phyloP scores from a whole-genome alignment of 64 coral and sea anemone species.

The Stylophora pistillata region DNA sequence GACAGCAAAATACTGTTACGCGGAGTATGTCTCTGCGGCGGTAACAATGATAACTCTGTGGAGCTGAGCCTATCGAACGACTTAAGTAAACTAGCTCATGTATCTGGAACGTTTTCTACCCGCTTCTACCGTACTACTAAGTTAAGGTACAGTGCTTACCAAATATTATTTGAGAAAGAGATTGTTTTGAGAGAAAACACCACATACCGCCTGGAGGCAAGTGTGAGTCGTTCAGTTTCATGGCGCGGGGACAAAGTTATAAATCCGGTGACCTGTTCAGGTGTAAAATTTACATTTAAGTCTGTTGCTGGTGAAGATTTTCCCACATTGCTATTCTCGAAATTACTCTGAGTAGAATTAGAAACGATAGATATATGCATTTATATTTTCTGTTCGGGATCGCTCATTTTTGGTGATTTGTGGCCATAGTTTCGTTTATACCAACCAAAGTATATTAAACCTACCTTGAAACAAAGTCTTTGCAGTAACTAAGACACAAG shows the following conservation, averaged over 20 bases:
- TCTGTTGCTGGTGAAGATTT: neutral
- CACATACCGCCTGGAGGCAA: neutral
- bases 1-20: neutral
- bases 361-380: too few species aligned
- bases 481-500: too few species aligned
- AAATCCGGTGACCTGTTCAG: neutral
- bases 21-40: constrained; percentile 2
- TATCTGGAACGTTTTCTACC: neutral
- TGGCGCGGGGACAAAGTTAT: neutral
- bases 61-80: neutral
- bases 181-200: neutral
- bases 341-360: neutral
- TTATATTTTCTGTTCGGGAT: too few species aligned
- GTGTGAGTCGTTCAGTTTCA: neutral
- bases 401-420: too few species aligned
- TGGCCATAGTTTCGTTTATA: too few species aligned
- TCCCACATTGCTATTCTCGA: neutral
- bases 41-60: neutral
- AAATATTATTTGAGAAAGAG: neutral
- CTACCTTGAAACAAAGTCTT: too few species aligned
- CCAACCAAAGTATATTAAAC: too few species aligned
- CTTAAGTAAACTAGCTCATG: neutral
- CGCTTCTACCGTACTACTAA: too few species aligned
- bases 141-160: neutral
- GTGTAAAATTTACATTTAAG: constrained; percentile 6